Base-by-base conservation (phyloP, 2,888 invertebrate genomes). In the Synanthedon andrenaeformis region DNA sequence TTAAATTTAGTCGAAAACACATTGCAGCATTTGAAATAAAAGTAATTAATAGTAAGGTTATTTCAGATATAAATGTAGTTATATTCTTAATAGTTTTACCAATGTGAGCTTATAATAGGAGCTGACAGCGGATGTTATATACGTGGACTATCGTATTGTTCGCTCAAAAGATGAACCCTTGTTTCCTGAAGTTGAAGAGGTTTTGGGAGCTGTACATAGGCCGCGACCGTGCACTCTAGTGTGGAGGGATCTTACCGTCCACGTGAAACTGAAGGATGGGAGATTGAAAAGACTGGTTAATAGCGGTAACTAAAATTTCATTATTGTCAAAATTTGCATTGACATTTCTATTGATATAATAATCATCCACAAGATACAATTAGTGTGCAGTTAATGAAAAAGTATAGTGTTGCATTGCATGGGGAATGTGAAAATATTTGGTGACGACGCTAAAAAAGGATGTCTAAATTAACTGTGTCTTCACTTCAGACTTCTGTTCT, bases 221-320 rank as follows among this genome's bases (percentile, higher is more conserved):
- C 65, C 88, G 14, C 89, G 89, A 56, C 90, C 91, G 51, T 93
- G 93, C 52, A 95, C 94, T 0, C 80, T 96, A 41, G 92, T 93
- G 0, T 96, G 95, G 95, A 88, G 91, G 51, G 93, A 95, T 69
- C 78, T 96, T 0, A 92, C 91, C 45, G 92, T 95, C 1, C 94
- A 93, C 64, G 91, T 91, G 60, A 88, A 69, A 62, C 74, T 66
- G 55, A 84, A 70, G 65, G 77, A 62, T 56, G 88, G 73, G 58
- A 82, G 64, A 60, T 89, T 92, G 67, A 94, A 94, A 74, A 89
- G 93, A 62, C 91, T 96, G 52, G 91, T 96, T 42, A 94, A 94
- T 70, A 92, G 91, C 76, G 93, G 93, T 93, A 76, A 72, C 3
- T 23, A 5, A 5, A 23, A 23, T 23, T 35, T 35, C 10, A 8